These are phyloP conservation scores for Hypselothyrea guttata DNA, from an alignment of 2,888 invertebrate genomes.

Conservation along the genomic window DNA sequence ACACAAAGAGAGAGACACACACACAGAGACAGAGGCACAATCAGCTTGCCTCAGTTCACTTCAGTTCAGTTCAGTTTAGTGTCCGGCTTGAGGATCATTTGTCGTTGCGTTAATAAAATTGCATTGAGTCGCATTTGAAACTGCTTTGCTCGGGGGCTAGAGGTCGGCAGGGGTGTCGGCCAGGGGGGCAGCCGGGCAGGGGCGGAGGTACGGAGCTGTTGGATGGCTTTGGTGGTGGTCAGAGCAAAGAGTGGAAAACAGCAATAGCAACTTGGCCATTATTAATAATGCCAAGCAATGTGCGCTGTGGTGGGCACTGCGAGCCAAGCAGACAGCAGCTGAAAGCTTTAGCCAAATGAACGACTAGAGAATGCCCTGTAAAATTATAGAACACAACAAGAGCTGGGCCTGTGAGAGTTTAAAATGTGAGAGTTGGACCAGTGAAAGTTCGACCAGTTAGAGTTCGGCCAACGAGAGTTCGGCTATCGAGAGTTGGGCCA, in stretches of 20 bases:
- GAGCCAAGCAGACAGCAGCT: background rate
- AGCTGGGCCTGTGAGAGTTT: too few relatives aligned
- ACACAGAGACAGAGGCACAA: constrained; percentile 7
- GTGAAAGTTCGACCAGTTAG: too few relatives aligned
- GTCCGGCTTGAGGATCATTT: constrained; percentile 68
- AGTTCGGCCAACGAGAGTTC: too few relatives aligned
- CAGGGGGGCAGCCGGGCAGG: background rate
- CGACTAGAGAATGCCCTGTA: constrained; percentile 18
- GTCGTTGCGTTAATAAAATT: constrained; percentile 80
- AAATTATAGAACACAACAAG: too few relatives aligned
- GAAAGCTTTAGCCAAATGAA: constrained; percentile 16
- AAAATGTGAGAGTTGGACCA: too few relatives aligned
- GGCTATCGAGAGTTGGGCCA: too few relatives aligned
- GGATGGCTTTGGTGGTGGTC: constrained; percentile 71
- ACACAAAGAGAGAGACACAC: constrained; percentile 19
- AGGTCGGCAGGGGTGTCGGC: constrained; percentile 9
- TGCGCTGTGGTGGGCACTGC: constrained; percentile 54
- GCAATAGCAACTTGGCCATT: constrained; percentile 47
- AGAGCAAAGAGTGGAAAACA: constrained; percentile 39
- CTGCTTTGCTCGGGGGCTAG: constrained; percentile 60
- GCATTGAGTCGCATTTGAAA: constrained; percentile 81
- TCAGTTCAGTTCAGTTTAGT: constrained; percentile 23
- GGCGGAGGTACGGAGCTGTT: background rate
- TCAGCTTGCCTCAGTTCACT: constrained; percentile 22
- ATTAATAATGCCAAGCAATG: constrained; percentile 67